These are phyloP conservation scores for Carcharodon carcharias DNA, from an alignment of 2,797 vertebrate species.

Conservation along the genomic window DNA sequence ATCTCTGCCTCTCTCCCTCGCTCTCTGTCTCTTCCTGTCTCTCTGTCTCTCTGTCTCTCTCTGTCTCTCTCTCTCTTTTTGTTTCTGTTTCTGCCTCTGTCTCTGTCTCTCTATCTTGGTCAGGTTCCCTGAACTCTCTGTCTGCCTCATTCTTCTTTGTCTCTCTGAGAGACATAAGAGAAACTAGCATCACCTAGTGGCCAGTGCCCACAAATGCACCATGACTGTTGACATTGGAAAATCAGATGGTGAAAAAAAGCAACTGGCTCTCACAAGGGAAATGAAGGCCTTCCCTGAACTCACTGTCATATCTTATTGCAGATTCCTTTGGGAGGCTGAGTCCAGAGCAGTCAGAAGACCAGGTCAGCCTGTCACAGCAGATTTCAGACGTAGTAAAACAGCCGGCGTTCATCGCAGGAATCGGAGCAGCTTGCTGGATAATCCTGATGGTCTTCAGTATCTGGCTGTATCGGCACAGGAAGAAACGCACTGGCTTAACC, in stretches of 20 bases:
- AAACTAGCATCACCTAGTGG: not conserved
- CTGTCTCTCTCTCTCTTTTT: not conserved
- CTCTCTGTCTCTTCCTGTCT: not conserved
- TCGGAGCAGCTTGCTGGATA: slow-evolving; percentile 94
- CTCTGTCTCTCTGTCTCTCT: not conserved
- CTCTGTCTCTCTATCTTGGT: not conserved
- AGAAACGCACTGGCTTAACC: slow-evolving; percentile 85
- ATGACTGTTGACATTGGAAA: not conserved
- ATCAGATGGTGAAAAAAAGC: not conserved
- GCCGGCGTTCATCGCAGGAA: slow-evolving; percentile 95
- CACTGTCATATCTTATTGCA: slow-evolving; percentile 40
- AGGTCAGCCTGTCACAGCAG: slow-evolving; percentile 83
- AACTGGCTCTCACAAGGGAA: not conserved
- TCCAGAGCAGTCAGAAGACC: slow-evolving; percentile 56
- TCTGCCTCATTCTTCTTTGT: not conserved
- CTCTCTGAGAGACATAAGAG: no score
- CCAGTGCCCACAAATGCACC: not conserved
- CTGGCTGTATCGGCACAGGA: slow-evolving; percentile 91
- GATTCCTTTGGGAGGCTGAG: slow-evolving; percentile 65
- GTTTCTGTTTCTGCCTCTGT: not conserved
- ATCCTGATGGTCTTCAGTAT: slow-evolving; percentile 98
- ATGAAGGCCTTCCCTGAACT: not conserved
- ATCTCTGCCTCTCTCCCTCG: not conserved
- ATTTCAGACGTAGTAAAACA: slow-evolving; percentile 96
- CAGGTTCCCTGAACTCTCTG: not conserved